These are phyloP conservation scores for Enteromius trimaculatus DNA, from an alignment of 2,797 vertebrate genomes.

Conservation along the genomic window DNA sequence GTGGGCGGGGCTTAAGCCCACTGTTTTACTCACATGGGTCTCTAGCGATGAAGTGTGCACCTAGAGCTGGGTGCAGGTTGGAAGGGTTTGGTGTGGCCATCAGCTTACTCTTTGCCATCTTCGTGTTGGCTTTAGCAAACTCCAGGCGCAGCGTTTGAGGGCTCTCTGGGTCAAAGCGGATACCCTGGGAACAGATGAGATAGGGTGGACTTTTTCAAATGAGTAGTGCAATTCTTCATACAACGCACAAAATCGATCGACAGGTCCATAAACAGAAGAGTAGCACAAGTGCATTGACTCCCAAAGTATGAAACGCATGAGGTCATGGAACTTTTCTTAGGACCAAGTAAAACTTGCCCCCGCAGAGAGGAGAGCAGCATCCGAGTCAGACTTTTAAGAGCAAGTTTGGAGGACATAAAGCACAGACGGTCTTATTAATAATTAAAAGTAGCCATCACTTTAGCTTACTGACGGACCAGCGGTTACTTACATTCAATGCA, in stretches of 20 bases:
- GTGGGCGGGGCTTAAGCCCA: too few species aligned
- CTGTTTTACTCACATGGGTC: slow-evolving; percentile 93
- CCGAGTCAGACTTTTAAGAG: slow-evolving; percentile 41
- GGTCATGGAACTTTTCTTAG: slow-evolving; percentile 53
- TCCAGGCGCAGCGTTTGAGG: slow-evolving; percentile 98
- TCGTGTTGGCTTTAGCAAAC: slow-evolving; percentile 99
- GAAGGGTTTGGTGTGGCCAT: slow-evolving; percentile 98
- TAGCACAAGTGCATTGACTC: background rate
- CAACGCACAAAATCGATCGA: background rate
- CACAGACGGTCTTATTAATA: slow-evolving; percentile 40
- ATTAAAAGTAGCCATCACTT: slow-evolving; percentile 35
- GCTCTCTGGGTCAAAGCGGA: slow-evolving; percentile 98
- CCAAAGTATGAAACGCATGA: slow-evolving; percentile 1
- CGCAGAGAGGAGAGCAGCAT: background rate
- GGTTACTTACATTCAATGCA: slow-evolving; percentile 91
- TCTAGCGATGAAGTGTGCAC: slow-evolving; percentile 97
- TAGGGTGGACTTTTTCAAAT: background rate
- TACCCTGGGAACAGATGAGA: slow-evolving; percentile 83
- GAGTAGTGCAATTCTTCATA: background rate
- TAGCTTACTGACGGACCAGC: slow-evolving; percentile 34
- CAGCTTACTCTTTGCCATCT: slow-evolving; percentile 99
- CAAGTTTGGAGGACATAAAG: slow-evolving; percentile 3
- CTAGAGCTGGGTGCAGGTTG: slow-evolving; percentile 95
- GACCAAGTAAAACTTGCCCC: slow-evolving; percentile 3
- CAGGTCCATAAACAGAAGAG: background rate